Base-by-base conservation (phyloP, 2,797 vertebrate genomes). In the Menidia menidia region DNA sequence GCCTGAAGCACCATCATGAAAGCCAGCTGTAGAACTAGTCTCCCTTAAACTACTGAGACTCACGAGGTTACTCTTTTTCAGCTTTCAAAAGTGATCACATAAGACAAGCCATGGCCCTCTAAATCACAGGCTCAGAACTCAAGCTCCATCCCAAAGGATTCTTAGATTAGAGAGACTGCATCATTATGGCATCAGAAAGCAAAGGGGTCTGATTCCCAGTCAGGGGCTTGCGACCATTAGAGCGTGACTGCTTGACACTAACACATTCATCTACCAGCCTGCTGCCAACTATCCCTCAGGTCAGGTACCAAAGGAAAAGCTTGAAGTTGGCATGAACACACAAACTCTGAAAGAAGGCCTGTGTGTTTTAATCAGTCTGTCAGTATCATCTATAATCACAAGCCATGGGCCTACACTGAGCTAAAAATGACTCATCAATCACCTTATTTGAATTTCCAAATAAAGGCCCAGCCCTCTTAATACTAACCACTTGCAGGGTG, bases 61-160 rank as follows among this genome's bases (percentile, higher is more conserved):
- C 68, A 52, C 66, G 60, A 65, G 84, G 80, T 65, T 75, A 78
- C 75, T 81, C 57, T 75, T 83, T 78, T 85, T 86, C 70, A 82
- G 79, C 81, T 86, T 87, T 86, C 80, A 89, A 89, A 89, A 87
- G 73, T 58, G 59, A 79, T 88, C 82, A 86, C 81, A 91, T 91
- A 87, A 88, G 77, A 82, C 66, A 77, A 77, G 83, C 84, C 62
- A 64, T 63, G 81, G 81, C 71, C 77, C 77, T 81, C 72, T 80
- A 82, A 87, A 88, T 89, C 89, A 89, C 77, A 85, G 80, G 81
- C 88, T 69, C 67, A 83, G 77, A 67, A 81, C 82, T 87, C 67
- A 71, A 77, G 68, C 79, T 76, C 60, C 35, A 16, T 89, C 89
- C 85, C 86, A 61, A 50, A 83, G 79, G 85, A 88, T 75, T 50